Evolutionary conservation across 2,888 invertebrate species (phyloP), one percentile per base, ranked within the genome.

Genomic region (Dastarcus helophoroides): DNA sequence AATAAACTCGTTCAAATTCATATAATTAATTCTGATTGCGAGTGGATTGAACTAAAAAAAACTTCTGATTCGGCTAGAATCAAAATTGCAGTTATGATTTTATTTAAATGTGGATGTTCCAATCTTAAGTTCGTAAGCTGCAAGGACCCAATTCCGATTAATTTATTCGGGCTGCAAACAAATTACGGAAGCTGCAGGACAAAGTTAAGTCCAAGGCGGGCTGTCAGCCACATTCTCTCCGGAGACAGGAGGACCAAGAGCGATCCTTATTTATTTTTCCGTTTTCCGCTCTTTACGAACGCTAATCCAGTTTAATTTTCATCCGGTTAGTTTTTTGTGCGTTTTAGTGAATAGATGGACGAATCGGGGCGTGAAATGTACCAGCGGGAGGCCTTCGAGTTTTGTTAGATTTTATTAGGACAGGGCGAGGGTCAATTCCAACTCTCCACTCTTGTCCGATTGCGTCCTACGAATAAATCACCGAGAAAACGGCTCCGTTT

Each of bases 211-310:
- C n/a, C n/a, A n/a, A n/a, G 28, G 16, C 32, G 16, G 29, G 16
- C 35, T 31, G 35, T 35, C 35, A 35, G 31, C 35, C 27, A 35
- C 35, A 31, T 31, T 27, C 25, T 27, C 31, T 31, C 33, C 35
- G 31, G 29, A 36, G 37, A 35, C 33, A 28, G 22, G 16, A 29
- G 24, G 27, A 31, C 23, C 34, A 35, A 40, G 44, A 46, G 44
- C 47, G 48, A 53, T 51, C 48, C 54, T 58, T 58, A 58, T 60
- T 60, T 60, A 60, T 58, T 58, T 57, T 58, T 60, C 58, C 58
- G 58, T 49, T 60, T 59, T 55, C 58, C 57, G 46, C 41, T 43
- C 37, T 54, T 53, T 54, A 52, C 51, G 44, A 44, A 48, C 50
- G 41, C 48, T 57, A 58, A 58, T 58, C 54, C 56, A 47, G 47